A percentile compares a stretch with the other conserved stretches of the same genome.
These are phyloP conservation scores for Gopherus flavomarginatus DNA, from an alignment of 2,113 vertebrate genomes.

Conservation along the genomic window DNA sequence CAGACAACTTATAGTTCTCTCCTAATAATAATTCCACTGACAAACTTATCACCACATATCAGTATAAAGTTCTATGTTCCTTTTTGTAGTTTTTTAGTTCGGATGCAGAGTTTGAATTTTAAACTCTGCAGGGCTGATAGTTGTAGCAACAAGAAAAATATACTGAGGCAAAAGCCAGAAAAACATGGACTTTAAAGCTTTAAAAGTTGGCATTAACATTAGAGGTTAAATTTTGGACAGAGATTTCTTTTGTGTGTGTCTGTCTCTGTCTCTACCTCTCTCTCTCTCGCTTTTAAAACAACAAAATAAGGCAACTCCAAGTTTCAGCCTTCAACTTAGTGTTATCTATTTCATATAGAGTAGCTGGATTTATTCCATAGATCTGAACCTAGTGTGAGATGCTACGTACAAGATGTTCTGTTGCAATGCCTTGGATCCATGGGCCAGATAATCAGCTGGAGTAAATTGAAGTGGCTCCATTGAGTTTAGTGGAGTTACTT, in stretches of 20 bases:
- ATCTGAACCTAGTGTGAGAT: constrained; percentile 6
- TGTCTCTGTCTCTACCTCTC: not conserved
- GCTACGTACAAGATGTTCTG: not conserved
- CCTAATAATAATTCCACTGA: not conserved
- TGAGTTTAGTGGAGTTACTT: constrained; percentile 10
- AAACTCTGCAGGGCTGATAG: not conserved
- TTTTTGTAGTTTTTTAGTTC: not conserved
- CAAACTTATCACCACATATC: not conserved
- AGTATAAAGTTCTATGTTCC: not conserved
- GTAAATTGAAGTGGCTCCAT: not conserved
- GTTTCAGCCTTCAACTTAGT: not conserved
- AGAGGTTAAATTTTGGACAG: not conserved
- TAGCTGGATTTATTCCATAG: not conserved
- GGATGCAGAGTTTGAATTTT: not conserved
- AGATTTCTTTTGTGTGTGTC: not conserved
- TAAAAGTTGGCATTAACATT: not conserved
- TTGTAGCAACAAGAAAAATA: not conserved
- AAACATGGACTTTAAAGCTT: not conserved
- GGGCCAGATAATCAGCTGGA: rapidly evolving
- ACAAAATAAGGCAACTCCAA: not conserved
- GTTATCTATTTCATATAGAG: not conserved
- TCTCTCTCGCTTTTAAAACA: not conserved
- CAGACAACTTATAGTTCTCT: not conserved
- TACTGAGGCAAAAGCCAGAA: not conserved
- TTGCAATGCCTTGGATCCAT: not conserved